These are phyloP conservation scores for Hippoglossus hippoglossus DNA, from an alignment of 2,797 vertebrate species.

Conservation along the genomic window DNA sequence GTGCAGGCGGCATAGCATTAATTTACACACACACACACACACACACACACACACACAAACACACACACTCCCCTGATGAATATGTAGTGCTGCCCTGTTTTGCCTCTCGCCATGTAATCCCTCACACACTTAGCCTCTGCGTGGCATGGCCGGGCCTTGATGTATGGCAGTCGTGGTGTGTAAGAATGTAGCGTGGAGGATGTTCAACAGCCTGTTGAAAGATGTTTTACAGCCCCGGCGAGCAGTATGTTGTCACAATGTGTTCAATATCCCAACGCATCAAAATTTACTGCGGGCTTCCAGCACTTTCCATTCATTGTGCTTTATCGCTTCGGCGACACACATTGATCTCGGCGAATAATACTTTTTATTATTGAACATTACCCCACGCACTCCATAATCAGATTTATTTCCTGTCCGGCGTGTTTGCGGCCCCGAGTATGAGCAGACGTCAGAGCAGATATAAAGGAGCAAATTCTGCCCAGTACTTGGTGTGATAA, in stretches of 20 bases:
- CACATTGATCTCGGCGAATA: constrained; percentile 83
- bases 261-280: constrained; percentile 82
- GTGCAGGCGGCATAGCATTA: constrained; percentile 20
- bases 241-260: constrained; percentile 81
- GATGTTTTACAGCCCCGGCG: constrained; percentile 80
- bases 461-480: constrained; percentile 47
- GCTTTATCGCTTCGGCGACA: constrained; percentile 78
- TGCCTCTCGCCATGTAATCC: constrained; percentile 61
- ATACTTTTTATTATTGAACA: constrained; percentile 86
- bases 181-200: constrained; percentile 61
- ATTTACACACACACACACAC: constrained; percentile 34
- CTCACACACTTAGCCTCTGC: constrained; percentile 67
- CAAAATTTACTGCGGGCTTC: constrained; percentile 80
- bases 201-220: constrained; percentile 80
- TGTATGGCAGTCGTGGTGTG: constrained; percentile 70
- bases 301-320: constrained; percentile 82
- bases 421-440: constrained; percentile 54
- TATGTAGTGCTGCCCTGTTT: constrained; percentile 69
- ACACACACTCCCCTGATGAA: constrained; percentile 60
- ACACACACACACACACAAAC: constrained; percentile 9
- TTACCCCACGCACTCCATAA: constrained; percentile 76
- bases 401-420: constrained; percentile 81
- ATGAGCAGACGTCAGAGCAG: constrained; percentile 60
- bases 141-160: constrained; percentile 61
- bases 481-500: constrained; percentile 51